Conservation (phyloP, 2,888 invertebrate species). For the Cryptocephalus primarius region DNA sequence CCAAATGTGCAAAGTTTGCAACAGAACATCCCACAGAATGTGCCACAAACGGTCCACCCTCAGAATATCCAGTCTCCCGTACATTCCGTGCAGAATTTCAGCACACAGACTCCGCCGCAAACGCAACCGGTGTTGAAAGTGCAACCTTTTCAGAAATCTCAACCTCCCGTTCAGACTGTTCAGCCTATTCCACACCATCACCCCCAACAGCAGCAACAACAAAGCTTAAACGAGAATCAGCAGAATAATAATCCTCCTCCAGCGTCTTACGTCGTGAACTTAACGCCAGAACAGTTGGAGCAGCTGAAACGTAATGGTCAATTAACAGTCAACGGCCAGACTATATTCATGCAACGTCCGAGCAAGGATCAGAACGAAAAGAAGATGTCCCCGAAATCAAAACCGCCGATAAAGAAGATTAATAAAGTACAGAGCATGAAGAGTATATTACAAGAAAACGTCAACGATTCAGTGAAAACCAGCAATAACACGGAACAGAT, state of each 20-base stretch:
- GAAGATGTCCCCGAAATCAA: slow-evolving; percentile 33
- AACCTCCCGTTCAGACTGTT: slow-evolving; percentile 35
- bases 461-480: slow-evolving; percentile 8
- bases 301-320: slow-evolving; percentile 36
- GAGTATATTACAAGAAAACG: slow-evolving; percentile 18
- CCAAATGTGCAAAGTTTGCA: slow-evolving; percentile 13
- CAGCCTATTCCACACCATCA: slow-evolving; percentile 28
- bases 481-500: slow-evolving; percentile 16
- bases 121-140: slow-evolving; percentile 29
- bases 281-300: slow-evolving; percentile 37
- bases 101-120: slow-evolving; percentile 16
- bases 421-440: slow-evolving; percentile 19
- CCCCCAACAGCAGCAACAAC: slow-evolving; percentile 18
- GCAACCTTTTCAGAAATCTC: slow-evolving; percentile 34
- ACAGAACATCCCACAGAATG: slow-evolving; percentile 10
- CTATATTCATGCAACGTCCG: slow-evolving; percentile 36
- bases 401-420: slow-evolving; percentile 32
- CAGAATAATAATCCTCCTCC: slow-evolving; percentile 22
- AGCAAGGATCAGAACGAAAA: slow-evolving; percentile 23
- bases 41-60: slow-evolving; percentile 6
- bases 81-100: slow-evolving; percentile 15
- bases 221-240: slow-evolving; percentile 12
- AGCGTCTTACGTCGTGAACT: slow-evolving; percentile 36
- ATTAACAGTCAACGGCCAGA: slow-evolving; percentile 37
- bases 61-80: slow-evolving; percentile 15